A percentile compares a stretch with the other conserved stretches of the same genome.
Conservation (phyloP, 1,140 invertebrate genomes). For the Dryas iulia region DNA sequence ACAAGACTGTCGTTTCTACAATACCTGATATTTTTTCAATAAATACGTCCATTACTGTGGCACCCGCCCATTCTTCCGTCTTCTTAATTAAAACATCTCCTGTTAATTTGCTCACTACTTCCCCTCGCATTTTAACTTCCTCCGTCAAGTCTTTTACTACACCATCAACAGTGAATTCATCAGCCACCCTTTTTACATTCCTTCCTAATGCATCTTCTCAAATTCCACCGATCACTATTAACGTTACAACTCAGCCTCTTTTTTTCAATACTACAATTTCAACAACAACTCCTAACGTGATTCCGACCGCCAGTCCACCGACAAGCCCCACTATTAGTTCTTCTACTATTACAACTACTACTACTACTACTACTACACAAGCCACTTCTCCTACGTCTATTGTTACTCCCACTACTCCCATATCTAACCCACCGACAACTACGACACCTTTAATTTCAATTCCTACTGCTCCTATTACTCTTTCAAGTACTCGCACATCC, state of each 20-base stretch:
- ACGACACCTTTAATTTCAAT: not conserved
- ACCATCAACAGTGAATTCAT: not conserved
- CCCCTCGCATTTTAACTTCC: not conserved
- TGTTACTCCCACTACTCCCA: not conserved
- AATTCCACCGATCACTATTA: not conserved
- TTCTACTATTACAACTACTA: not conserved
- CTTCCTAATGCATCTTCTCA: not conserved
- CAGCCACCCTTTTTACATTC: not conserved
- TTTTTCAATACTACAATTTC: not conserved
- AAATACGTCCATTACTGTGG: not conserved
- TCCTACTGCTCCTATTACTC: conserved; percentile 8
- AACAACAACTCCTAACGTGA: not conserved
- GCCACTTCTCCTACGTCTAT: conserved; percentile 1
- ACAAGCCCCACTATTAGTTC: not conserved
- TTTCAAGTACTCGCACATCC: conserved; percentile 26
- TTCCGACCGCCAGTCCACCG: not conserved
- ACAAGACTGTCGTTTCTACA: not conserved
- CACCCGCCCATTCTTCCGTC: not conserved
- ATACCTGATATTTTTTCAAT: not conserved
- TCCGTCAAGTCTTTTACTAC: not conserved
- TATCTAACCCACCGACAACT: not conserved
- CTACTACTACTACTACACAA: not conserved
- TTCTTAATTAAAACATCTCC: not conserved
- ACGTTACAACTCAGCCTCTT: not conserved
- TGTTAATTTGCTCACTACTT: not conserved